Evolutionary conservation across 2,888 invertebrate species (phyloP).

Genomic region (Polyommatus icarus): DNA sequence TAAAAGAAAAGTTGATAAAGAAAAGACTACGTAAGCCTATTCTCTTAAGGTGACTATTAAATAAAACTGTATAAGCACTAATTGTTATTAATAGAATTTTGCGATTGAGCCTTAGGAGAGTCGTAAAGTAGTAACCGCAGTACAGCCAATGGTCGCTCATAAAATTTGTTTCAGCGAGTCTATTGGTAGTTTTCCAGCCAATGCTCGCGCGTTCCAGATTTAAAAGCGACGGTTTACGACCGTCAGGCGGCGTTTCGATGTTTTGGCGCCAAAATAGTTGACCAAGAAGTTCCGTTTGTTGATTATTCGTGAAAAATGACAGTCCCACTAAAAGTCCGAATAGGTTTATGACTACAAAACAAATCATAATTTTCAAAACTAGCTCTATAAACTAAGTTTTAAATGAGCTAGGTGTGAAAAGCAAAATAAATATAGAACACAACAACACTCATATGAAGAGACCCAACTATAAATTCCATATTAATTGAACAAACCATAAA

Average conservation of each 20-base stretch:
- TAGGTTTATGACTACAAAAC: slow-evolving; percentile 6
- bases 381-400: background rate
- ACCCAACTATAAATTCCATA: background rate
- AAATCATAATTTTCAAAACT: background rate
- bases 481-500: background rate
- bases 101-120: slow-evolving; percentile 74
- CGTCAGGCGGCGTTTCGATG: slow-evolving; percentile 69
- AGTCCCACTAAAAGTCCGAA: slow-evolving; percentile 29
- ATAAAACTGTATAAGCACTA: background rate
- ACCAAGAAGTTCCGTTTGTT: slow-evolving; percentile 36
- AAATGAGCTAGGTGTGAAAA: background rate
- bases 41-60: background rate
- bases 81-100: slow-evolving; percentile 77
- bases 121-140: slow-evolving; percentile 75
- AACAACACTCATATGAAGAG: background rate
- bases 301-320: slow-evolving; percentile 31
- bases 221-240: slow-evolving; percentile 78
- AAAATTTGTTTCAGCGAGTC: slow-evolving; percentile 66
- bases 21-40: background rate
- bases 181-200: slow-evolving; percentile 70
- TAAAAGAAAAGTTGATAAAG: too few relatives aligned
- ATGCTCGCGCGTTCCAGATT: slow-evolving; percentile 68
- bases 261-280: slow-evolving; percentile 77
- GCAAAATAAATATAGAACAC: background rate
- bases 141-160: slow-evolving; percentile 67